These are phyloP conservation scores for Athene noctua DNA, from an alignment of 2,113 vertebrate species.

Conservation along the genomic window DNA sequence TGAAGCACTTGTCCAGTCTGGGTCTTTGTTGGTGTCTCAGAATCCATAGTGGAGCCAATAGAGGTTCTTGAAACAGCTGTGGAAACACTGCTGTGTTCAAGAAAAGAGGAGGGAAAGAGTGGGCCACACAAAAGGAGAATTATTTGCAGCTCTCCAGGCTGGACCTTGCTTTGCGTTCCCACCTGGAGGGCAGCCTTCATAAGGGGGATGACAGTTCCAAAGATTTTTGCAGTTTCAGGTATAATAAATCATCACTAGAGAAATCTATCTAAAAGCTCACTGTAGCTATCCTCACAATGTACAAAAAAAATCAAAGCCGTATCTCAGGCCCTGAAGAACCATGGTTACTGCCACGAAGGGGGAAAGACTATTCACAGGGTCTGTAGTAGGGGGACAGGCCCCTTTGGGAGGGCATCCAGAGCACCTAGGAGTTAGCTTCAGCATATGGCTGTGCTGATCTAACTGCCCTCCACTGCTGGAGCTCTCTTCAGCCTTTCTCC, in stretches of 20 bases:
- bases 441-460: not conserved
- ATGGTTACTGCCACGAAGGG: not conserved
- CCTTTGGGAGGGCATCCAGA: not conserved
- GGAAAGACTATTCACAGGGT: not conserved
- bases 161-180: not conserved
- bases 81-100: not conserved
- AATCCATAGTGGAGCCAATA: not conserved
- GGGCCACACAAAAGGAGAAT: not conserved
- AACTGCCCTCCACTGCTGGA: not conserved
- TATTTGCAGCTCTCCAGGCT: not conserved
- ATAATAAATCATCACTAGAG: not conserved
- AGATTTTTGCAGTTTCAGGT: not conserved
- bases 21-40: not conserved
- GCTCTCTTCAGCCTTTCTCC: not conserved
- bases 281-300: not conserved
- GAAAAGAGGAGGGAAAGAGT: not conserved
- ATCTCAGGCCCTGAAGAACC: not conserved
- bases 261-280: not conserved
- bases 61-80: not conserved
- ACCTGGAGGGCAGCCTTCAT: not conserved
- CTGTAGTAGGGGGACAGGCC: not conserved
- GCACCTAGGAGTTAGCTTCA: not conserved
- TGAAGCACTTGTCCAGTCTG: not conserved
- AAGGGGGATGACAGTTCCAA: not conserved
- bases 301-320: not conserved